phyloP scores from a whole-genome alignment of 2,113 vertebrate genomes.

The Muscicapa adusta region DNA sequence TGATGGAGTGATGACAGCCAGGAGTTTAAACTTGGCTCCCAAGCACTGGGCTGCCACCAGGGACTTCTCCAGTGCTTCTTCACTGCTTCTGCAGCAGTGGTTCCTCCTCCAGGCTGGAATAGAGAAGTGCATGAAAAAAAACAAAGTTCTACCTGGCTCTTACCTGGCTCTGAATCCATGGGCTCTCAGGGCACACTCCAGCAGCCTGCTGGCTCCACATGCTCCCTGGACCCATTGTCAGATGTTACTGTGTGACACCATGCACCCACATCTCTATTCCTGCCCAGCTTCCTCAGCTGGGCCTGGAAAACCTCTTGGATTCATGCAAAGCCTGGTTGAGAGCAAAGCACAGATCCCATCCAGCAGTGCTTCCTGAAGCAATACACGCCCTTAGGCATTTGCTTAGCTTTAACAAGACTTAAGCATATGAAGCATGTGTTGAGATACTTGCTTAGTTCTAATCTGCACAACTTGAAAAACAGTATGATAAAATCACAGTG shows the following conservation, averaged over 20 bases:
- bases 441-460: not conserved
- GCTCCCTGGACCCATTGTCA: not conserved
- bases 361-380: not conserved
- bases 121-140: not conserved
- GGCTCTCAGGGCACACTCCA: not conserved
- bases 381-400: not conserved
- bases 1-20: not conserved
- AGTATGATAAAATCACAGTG: not conserved
- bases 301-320: not conserved
- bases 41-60: not conserved
- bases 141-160: not conserved
- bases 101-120: not conserved
- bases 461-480: not conserved
- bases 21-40: not conserved
- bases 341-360: not conserved
- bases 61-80: not conserved
- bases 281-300: not conserved
- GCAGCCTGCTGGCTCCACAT: fast-evolving
- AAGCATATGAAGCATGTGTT: not conserved
- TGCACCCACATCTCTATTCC: not conserved
- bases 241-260: not conserved
- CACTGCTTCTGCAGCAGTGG: not conserved
- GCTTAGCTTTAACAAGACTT: not conserved
- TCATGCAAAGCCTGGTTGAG: not conserved
- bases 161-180: not conserved